These are phyloP conservation scores for Channa striata DNA, from an alignment of 2,797 vertebrate genomes.

Conservation along the genomic window DNA sequence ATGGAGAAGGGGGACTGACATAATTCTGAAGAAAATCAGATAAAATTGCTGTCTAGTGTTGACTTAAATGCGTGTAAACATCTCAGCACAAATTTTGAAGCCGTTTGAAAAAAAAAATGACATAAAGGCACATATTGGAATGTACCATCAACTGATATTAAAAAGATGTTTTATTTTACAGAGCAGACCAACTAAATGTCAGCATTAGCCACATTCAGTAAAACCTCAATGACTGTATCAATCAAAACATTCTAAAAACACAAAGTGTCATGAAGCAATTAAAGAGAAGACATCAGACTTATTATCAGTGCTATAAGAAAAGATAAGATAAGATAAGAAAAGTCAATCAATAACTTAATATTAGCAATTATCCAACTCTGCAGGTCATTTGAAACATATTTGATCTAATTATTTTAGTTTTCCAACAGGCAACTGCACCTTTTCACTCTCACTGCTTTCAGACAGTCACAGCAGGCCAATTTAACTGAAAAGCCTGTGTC, in stretches of 20 bases:
- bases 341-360: neutral
- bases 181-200: neutral
- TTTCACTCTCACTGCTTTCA: too few relatives aligned
- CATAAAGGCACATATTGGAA: constrained; percentile 13
- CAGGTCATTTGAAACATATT: neutral
- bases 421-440: too few relatives aligned
- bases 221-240: neutral
- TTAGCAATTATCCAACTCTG: neutral
- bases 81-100: constrained; percentile 5
- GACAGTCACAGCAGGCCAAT: too few relatives aligned
- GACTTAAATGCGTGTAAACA: constrained; percentile 28
- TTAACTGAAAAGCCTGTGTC: too few relatives aligned
- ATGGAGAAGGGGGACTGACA: constrained; percentile 11
- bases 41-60: constrained; percentile 27
- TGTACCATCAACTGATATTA: neutral
- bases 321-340: too few relatives aligned
- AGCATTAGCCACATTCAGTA: neutral
- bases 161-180: neutral
- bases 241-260: neutral
- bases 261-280: neutral
- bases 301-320: too few relatives aligned
- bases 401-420: neutral
- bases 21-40: constrained; percentile 20
- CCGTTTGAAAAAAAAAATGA: neutral
- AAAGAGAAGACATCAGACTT: neutral